Evolutionary conservation across 2,797 vertebrate species (phyloP), one percentile per base, ranked within the genome.

Genomic region (Lemur catta): DNA sequence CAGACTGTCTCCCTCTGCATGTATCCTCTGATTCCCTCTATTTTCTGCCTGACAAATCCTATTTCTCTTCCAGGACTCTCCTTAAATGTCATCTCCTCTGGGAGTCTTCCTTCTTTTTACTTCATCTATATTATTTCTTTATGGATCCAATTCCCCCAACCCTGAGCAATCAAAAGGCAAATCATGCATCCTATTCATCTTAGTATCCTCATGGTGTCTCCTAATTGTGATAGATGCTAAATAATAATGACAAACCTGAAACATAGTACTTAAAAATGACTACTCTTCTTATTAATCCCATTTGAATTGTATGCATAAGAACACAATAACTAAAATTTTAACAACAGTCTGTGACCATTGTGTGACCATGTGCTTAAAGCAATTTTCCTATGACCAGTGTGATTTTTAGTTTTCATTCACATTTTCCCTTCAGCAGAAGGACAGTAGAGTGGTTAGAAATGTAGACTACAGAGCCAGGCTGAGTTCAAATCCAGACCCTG

Each of bases 261-360:
- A 46, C 17, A 75, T 0, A 46, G 13, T 57, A 65, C 85, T 76
- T 84, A 12, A 89, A 74, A 74, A n/a, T 48, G 26, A 78, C 38
- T 43, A 71, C 13, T 48, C 67, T 88, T 38, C 69, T 75, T 18
- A 50, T 0, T 43, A 69, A 59, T 35, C 2, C 0, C 13, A 33
- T 72, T 89, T 75, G 6, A 84, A 91, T 48, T 74, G 14, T 43
- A 50, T 69, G 75, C 69, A 26, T 65, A 93, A 91, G 75, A 55
- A 71, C 24, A 11, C 0, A 43, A 26, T 18, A 63, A 38, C 46
- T 55, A 69, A 52, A 65, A 76, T 9, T 20, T 74, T 84, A 50
- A 38, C 7, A 41, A 30, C 5, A 18, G n/a, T 28, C 5, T 86
- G 13, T 75, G 33, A 78, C n/a, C 78, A 48, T 12, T 80, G 50